These are phyloP conservation scores for Agriopis marginaria DNA, from an alignment of 2,888 invertebrate species.

Conservation along the genomic window DNA sequence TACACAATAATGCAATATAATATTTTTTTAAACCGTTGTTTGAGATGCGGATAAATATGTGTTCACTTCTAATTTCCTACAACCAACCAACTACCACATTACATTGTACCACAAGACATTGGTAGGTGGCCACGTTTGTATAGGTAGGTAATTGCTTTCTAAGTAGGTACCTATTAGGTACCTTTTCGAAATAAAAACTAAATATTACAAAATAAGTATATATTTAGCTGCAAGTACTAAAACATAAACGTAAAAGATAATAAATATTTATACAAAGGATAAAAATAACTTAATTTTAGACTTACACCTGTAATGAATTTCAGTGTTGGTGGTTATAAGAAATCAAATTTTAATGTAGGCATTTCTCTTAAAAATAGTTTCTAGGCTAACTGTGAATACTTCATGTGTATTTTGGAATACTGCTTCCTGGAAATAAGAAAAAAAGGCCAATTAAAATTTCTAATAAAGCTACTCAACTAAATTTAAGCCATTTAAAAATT, in stretches of 20 bases:
- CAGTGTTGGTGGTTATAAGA: conserved; percentile 73
- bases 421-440: conserved; percentile 82
- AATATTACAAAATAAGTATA: conserved; percentile 40
- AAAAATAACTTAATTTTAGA: conserved; percentile 68
- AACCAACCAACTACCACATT: conserved; percentile 47
- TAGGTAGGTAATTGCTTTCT: background rate
- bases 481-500: background rate
- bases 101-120: conserved; percentile 28
- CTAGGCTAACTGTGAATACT: conserved; percentile 79
- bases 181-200: conserved; percentile 50
- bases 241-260: conserved; percentile 47
- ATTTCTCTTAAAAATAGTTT: conserved; percentile 77
- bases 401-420: conserved; percentile 86
- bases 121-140: conserved; percentile 30
- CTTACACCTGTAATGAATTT: conserved; percentile 73
- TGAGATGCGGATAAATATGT: no score
- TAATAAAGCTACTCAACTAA: conserved; percentile 35
- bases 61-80: conserved; percentile 38
- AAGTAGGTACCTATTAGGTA: conserved; percentile 7
- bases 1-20: no score
- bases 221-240: conserved; percentile 42
- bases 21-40: no score
- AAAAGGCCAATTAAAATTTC: conserved; percentile 48
- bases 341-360: conserved; percentile 66
- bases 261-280: conserved; percentile 59